These are phyloP conservation scores for Pomatostomus ruficeps DNA, from an alignment of 2,113 vertebrate genomes.

Conservation along the genomic window DNA sequence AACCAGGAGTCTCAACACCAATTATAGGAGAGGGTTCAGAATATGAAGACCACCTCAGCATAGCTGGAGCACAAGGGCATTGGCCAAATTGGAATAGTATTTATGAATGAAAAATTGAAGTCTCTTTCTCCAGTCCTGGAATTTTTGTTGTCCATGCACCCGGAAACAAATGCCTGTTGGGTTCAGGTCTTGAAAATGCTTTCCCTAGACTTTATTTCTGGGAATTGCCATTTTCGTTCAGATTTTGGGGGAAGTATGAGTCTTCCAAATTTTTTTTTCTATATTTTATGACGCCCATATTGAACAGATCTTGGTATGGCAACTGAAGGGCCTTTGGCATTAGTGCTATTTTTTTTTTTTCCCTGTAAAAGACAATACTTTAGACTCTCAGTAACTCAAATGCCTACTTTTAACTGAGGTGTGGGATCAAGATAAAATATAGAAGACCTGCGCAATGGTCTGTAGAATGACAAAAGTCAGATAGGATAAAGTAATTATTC, in stretches of 20 bases:
- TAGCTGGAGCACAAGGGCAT: rapidly evolving
- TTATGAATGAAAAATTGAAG: neutral
- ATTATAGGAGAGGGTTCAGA: neutral
- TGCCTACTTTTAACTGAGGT: neutral
- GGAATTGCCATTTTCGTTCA: neutral
- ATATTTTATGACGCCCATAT: neutral
- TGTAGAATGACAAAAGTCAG: neutral
- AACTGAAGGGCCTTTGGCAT: neutral
- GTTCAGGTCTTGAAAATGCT: neutral
- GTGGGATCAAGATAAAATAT: neutral
- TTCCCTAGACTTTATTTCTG: neutral
- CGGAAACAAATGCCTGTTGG: neutral
- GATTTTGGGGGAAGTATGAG: neutral
- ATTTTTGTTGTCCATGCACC: neutral
- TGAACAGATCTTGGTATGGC: neutral
- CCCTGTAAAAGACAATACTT: neutral
- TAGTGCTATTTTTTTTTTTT: neutral
- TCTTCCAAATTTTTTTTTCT: neutral
- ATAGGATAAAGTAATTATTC: neutral
- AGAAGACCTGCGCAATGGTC: neutral
- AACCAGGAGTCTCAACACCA: neutral
- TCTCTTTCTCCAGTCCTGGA: neutral
- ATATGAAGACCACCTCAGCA: neutral
- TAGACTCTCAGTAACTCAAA: neutral
- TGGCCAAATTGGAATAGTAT: neutral